These are phyloP conservation scores for Eidolon helvum DNA, from an alignment of 2,113 vertebrate species.

Conservation along the genomic window DNA sequence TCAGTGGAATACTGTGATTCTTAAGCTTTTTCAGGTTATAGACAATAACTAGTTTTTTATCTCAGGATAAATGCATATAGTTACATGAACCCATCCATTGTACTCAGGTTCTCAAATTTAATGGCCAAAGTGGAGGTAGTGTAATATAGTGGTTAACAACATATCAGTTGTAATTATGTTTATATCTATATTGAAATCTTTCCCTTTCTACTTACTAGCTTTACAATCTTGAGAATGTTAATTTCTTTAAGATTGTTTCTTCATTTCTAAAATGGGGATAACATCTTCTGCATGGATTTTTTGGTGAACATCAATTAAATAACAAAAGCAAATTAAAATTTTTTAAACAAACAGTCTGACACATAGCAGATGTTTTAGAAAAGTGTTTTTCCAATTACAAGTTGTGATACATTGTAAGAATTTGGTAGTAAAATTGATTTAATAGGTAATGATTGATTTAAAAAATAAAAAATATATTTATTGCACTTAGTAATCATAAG, in stretches of 20 bases:
- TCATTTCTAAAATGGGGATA: not conserved
- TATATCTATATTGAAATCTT: not conserved
- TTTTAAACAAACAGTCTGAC: not conserved
- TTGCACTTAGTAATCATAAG: not conserved
- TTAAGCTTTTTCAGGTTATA: not conserved
- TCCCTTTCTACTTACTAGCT: not conserved
- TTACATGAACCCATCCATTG: not conserved
- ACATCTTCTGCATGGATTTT: not conserved
- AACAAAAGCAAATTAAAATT: not conserved
- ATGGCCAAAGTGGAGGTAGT: no score
- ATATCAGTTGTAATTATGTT: not conserved
- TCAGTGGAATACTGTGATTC: not conserved
- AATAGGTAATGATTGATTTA: not conserved
- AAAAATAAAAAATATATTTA: not conserved
- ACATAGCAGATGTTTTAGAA: not conserved
- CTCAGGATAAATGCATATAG: not conserved
- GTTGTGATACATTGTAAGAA: not conserved
- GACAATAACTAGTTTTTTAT: slow-evolving; percentile 13
- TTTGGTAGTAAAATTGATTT: not conserved
- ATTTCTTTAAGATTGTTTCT: not conserved
- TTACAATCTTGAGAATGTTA: not conserved
- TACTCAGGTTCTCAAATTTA: not conserved
- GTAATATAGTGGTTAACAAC: not conserved
- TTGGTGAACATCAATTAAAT: not conserved
- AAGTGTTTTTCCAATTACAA: not conserved